Evolutionary conservation across 2,113 vertebrate species (phyloP), one percentile per base, ranked within the genome.

Genomic region (Amia ocellicauda): DNA sequence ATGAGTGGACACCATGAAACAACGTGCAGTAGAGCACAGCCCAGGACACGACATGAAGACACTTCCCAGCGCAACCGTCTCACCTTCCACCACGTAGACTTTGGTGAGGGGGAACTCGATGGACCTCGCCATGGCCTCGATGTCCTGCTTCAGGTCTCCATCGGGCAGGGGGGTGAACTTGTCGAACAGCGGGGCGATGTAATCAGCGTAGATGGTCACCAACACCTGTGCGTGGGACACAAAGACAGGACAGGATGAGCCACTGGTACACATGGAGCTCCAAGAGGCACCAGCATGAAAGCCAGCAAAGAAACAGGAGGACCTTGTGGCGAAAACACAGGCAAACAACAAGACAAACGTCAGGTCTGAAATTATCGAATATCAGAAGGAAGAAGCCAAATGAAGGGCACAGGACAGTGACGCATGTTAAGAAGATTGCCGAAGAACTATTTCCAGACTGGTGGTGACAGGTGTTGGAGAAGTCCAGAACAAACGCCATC

Each of bases 171-270:
- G 94, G 58, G 93, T 97, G 71, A 98, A 99, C 73, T 98, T 98
- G 82, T 99, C 97, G 83, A 99, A 99, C 73, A 99, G 80, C 16
- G 97, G 97, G 47, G 97, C 97, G 55, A 99, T 98, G 75, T 98
- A 99, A 77, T 99, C 97, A 60, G 97, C 97, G 67, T 99, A 99
- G 82, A 99, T 97, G n/a, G 96, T 99, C 49, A 99, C 95, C 57
- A 99, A 93, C 26, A 97, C 91, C 96, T 99, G 76, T 27, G 77
- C 2, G 74, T n/a, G n/a, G n/a, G n/a, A 56, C 55, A 63, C 67
- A 79, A 2, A 66, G 0, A 55, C 13, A 26, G 2, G 63, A 49
- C 62, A 8, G 55, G 0, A 14, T 10, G 5, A 61, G n/a, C n/a
- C n/a, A n/a, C n/a, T n/a, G n/a, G n/a, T n/a, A n/a, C n/a, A n/a